Base-by-base conservation (phyloP, 2,113 vertebrate species). In the Otus sunia region DNA sequence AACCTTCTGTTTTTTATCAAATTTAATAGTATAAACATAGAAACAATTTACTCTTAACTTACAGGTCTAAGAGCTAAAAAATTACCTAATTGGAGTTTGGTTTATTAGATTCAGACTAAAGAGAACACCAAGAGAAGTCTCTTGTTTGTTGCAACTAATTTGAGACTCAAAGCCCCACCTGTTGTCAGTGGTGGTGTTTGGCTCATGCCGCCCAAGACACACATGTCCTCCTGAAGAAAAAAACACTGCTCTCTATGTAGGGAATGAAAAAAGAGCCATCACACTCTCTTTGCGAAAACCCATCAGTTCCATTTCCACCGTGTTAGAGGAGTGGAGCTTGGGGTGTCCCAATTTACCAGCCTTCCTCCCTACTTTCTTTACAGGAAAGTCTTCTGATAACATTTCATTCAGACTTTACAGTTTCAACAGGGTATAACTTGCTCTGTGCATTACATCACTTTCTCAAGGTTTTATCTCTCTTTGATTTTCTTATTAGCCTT, bases 401-500 rank as follows among this genome's bases (percentile, higher is more conserved):
- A 55, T 68, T 75, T 88, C 10, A 30, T 62, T 86, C 52, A 90
- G 50, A 50, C 32, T 86, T 86, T 4, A 85, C 26, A 47, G 62
- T 58, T 94, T 72, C 1, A 7, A 81, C 92, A 95, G 22, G 82
- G 37, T 79, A 17, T 69, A 86, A 92, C 90, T 80, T 90, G 88
- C 47, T 83, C 45, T 45, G 15, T 32, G 52, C 9, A 49, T 94
- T 85, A 87, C 76, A 84, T 94, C 76, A 96, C 64, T 45, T 91
- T 92, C 49, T 84, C 10, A 3, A 41, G 49, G 39, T 41, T 83
- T 94, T 75, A 86, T 85, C 86, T 84, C 89, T 69, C 56, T 94
- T 92, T 94, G 55, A 89, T 89, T 93, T 94, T 91, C 60, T 75
- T 86, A 86, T 92, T 92, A 94, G 86, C 21, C 34, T 77, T 89